Evolutionary conservation across 2,888 invertebrate species (phyloP), one percentile per base, ranked within the genome.

Genomic region (Diploptera punctata): DNA sequence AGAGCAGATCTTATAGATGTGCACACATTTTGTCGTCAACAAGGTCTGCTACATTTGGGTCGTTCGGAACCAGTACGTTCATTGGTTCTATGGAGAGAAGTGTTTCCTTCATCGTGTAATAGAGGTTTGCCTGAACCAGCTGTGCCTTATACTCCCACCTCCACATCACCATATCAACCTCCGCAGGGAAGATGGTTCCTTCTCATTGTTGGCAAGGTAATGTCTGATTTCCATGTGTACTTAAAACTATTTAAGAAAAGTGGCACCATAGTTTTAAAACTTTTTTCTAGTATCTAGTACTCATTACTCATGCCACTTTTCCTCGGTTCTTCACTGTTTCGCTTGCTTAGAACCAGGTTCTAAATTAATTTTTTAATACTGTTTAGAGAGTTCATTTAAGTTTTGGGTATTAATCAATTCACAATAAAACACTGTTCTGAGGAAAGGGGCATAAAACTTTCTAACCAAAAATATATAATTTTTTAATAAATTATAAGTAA

Each of bases 1-100:
- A 86, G 90, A 68, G 89, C 90, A 72, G 92, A 94, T 81, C 85
- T 94, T 68, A 85, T 89, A 57, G 93, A 94, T 80, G 87, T 95
- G 1, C 89, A 93, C 80, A 87, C 91, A 21, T 94, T 90, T 81
- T 86, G 94, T 71, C 88, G 90, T 76, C 87, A 92, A 75, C 91
- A 92, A 78, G 93, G 93, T 3, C 83, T 96, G 68, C 85, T 94
- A 44, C 87, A 89, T 79, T 83, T 94, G 21, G 88, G 91, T 16
- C 84, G 84, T 67, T 87, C 86, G 0, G 91, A 90, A 77, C 87
- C 90, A 38, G 84, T 93, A 0, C 90, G 90, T 26, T 90, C 90
- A 76, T 82, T 94, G 68, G 89, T 93, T 13, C 82, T 93, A 43
- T 94, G 94, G 94, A 89, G 88, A 78, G 91, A 92, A 83, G 90